Conservation (phyloP, 2,888 invertebrate species). For the Amphimallon solstitiale region DNA sequence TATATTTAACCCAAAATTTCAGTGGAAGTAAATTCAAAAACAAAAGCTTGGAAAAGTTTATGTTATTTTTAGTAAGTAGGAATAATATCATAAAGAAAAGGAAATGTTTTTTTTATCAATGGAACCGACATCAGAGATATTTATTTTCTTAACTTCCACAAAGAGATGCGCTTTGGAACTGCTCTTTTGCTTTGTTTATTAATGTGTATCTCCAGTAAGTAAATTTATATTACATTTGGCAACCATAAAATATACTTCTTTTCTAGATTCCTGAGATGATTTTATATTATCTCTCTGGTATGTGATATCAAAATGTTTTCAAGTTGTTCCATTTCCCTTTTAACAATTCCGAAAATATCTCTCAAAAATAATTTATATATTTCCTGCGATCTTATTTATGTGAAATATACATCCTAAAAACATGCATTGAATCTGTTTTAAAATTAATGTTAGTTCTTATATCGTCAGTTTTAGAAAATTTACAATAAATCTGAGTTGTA, state of each 20-base stretch:
- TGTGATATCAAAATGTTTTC: too few relatives aligned
- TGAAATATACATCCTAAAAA: too few relatives aligned
- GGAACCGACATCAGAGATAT: neutral
- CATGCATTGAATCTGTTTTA: too few relatives aligned
- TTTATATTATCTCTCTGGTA: too few relatives aligned
- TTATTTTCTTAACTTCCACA: conserved; percentile 13
- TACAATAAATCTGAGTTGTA: too few relatives aligned
- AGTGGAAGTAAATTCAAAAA: neutral
- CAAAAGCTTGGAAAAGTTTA: conserved; percentile 1
- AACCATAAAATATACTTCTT: neutral
- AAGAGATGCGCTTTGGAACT: neutral
- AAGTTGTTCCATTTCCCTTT: too few relatives aligned
- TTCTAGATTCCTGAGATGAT: neutral
- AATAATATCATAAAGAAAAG: conserved; percentile 12
- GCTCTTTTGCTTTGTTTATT: neutral
- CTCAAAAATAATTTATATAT: too few relatives aligned
- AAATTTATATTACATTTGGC: neutral
- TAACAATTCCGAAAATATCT: too few relatives aligned
- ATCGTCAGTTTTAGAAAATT: too few relatives aligned
- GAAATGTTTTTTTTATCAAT: conserved; percentile 16
- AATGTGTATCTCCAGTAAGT: neutral
- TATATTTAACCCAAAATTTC: neutral
- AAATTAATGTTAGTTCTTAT: too few relatives aligned
- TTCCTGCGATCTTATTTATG: too few relatives aligned
- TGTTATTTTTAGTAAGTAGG: conserved; percentile 14